Evolutionary conservation across 2,888 invertebrate genomes (phyloP).

Genomic region (Cataglyphis albicans): DNA sequence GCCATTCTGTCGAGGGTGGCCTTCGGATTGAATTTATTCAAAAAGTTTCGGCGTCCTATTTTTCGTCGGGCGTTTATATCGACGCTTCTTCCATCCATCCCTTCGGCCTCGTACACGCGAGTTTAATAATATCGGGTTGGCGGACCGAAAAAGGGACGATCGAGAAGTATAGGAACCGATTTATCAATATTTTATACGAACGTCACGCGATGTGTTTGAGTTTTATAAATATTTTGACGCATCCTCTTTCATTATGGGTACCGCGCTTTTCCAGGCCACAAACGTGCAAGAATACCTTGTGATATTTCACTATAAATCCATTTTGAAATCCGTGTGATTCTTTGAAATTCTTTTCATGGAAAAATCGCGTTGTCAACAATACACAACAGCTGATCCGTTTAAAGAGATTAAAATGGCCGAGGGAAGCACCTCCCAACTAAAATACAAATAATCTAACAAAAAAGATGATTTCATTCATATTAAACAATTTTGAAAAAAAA

Average conservation of each 20-base stretch:
- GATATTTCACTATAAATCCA: neutral
- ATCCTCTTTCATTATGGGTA: neutral
- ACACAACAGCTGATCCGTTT: neutral
- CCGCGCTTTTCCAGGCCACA: neutral
- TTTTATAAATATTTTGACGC: slow-evolving; percentile 32
- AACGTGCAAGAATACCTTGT: neutral
- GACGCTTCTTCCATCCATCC: slow-evolving; percentile 32
- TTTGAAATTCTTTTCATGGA: neutral
- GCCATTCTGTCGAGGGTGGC: slow-evolving; percentile 23
- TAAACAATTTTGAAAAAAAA: slow-evolving; percentile 2
- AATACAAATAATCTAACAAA: neutral
- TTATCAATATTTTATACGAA: slow-evolving; percentile 44
- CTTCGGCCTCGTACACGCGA: slow-evolving; percentile 22
- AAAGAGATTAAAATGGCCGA: neutral
- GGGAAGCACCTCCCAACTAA: neutral
- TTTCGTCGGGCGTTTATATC: slow-evolving; percentile 42
- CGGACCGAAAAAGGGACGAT: slow-evolving; percentile 34
- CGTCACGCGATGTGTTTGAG: slow-evolving; percentile 2
- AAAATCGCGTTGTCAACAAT: neutral
- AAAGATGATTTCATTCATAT: neutral
- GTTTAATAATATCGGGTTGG: slow-evolving; percentile 48
- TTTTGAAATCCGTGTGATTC: neutral
- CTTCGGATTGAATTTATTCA: slow-evolving; percentile 75
- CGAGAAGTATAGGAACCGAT: slow-evolving; percentile 10
- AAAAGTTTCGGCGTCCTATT: slow-evolving; percentile 56